Conservation (phyloP, 2,797 vertebrate species). For the Urophycis tenuis region DNA sequence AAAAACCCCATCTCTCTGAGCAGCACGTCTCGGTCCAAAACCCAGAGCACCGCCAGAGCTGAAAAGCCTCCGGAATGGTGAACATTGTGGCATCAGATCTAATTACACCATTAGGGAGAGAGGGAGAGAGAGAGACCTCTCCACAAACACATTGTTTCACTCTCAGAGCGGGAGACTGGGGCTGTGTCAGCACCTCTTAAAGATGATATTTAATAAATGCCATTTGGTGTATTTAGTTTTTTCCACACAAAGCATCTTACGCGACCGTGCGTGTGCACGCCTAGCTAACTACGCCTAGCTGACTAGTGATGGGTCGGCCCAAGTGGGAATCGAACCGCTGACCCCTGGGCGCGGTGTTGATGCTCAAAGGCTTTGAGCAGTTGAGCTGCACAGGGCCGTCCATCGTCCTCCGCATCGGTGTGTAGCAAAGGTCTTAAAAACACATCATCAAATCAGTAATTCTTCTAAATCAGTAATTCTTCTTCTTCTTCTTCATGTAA, state of each 20-base stretch:
- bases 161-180: neutral
- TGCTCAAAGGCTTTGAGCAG: neutral
- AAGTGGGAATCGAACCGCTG: neutral
- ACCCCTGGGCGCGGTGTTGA: neutral
- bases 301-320: neutral
- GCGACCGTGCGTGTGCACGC: neutral
- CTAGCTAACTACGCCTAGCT: neutral
- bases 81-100: constrained; percentile 24
- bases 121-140: neutral
- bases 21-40: neutral
- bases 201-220: neutral
- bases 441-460: too few relatives aligned
- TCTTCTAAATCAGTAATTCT: too few relatives aligned
- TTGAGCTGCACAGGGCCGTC: neutral
- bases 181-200: neutral
- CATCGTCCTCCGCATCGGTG: too few relatives aligned
- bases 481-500: too few relatives aligned
- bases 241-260: neutral
- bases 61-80: constrained; percentile 40
- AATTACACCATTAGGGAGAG: constrained; percentile 29
- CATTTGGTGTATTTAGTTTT: neutral
- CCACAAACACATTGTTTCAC: neutral
- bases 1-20: too few relatives aligned
- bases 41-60: neutral
- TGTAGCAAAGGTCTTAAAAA: neutral